Evolutionary conservation across 2,113 vertebrate genomes (phyloP), one percentile per base, ranked within the genome.

Genomic region (Atherinomorus stipes): DNA sequence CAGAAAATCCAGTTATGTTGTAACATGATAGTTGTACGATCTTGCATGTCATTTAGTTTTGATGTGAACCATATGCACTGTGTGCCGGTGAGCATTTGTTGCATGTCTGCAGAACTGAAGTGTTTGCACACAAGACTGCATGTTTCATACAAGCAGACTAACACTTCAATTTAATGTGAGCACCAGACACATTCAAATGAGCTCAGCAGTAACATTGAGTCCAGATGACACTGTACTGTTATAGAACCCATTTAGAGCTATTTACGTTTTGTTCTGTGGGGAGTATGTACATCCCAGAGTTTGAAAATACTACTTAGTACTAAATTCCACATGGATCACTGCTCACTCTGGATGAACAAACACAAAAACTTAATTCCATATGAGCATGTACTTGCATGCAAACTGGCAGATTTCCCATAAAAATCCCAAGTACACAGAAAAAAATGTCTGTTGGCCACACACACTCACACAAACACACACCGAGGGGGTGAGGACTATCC

Each of bases 21-120:
- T 34, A 85, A 86, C 37, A 51, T 44, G 64, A 83, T 61, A 72
- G 52, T 37, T 42, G 40, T 67, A 54, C 52, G 61, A 75, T 64
- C 61, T 49, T 26, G 18, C 61, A 52, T 52, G 67, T 67, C 19
- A 2, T 76, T 73, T 63, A 60, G 34, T 23, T 76, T 69, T 79
- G 76, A 90, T 89, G 53, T 8, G 49, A 83, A 89, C 73, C 87
- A 89, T 69, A 77, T 88, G 88, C 22, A 21, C 40, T 2, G 4
- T 25, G 26, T 26, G 62, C 37, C 51, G 65, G 44, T 60, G 52
- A 64, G 69, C 9, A 49, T 64, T 71, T 66, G 45, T 67, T 72
- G 42, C 11, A 6, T 67, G 66, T 49, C 34, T 74, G 59, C 12
- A 81, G 61, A 74, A 38, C 38, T 28, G 21, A 61, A 19, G 65